Percentiles rank a stretch among this genome's conserved stretches.
These are phyloP conservation scores for Pachydiplax longipennis DNA, from an alignment of 2,888 invertebrate species.

Conservation along the genomic window DNA sequence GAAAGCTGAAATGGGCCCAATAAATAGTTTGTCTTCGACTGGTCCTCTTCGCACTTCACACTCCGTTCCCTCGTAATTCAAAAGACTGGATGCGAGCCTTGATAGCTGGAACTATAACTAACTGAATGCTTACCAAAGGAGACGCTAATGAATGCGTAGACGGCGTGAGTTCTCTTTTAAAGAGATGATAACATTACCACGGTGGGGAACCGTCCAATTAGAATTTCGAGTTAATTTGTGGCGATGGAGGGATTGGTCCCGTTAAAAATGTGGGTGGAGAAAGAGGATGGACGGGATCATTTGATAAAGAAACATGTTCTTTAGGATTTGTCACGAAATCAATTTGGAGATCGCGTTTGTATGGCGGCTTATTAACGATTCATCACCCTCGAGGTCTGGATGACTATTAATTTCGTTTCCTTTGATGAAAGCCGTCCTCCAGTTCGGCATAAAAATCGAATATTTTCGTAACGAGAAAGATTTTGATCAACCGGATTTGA, in stretches of 20 bases:
- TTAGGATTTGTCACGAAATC: neutral
- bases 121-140: neutral
- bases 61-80: neutral
- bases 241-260: neutral
- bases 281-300: neutral
- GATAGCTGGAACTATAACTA: neutral
- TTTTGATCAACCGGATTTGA: too few species aligned
- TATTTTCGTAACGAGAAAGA: too few species aligned
- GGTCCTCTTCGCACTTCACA: neutral
- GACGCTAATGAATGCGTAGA: neutral
- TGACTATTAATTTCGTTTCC: too few species aligned
- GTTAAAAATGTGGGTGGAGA: neutral
- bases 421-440: too few species aligned
- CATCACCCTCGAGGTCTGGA: too few species aligned
- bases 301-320: neutral
- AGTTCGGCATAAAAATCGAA: too few species aligned
- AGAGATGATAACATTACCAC: neutral
- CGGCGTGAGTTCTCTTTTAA: neutral
- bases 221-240: neutral
- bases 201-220: neutral
- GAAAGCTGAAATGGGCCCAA: neutral
- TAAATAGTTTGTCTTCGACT: neutral
- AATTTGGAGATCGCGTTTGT: neutral
- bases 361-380: too few species aligned
- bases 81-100: neutral